These are phyloP conservation scores for Piscicola geometra DNA, from an alignment of 2,888 invertebrate genomes.

Conservation along the genomic window DNA sequence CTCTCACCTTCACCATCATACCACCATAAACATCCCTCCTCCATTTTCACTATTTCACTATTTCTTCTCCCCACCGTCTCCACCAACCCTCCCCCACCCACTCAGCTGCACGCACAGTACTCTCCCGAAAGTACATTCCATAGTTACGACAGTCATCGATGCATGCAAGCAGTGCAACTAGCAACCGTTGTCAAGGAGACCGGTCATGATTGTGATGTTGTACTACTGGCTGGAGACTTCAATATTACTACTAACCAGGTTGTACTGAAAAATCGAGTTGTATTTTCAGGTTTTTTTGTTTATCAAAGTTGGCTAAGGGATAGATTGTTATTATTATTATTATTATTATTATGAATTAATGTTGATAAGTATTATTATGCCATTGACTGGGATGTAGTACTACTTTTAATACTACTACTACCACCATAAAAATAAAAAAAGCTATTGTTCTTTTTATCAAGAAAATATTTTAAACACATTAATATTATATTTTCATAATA, in stretches of 20 bases:
- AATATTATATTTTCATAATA: too few relatives aligned
- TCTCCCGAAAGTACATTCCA: constrained; percentile 12
- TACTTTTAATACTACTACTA: background rate
- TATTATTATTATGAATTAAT: background rate
- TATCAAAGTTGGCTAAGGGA: background rate
- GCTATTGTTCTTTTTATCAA: too few relatives aligned
- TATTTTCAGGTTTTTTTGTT: constrained; percentile 50
- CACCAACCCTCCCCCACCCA: background rate
- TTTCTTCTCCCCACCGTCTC: too few relatives aligned
- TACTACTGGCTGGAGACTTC: constrained; percentile 86
- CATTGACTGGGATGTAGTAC: background rate
- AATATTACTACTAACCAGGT: constrained; percentile 81
- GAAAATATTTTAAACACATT: too few relatives aligned
- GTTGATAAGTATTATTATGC: background rate
- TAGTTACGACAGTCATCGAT: constrained; percentile 78
- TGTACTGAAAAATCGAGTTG: constrained; percentile 53
- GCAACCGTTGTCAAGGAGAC: constrained; percentile 88
- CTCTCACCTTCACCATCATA: too few relatives aligned
- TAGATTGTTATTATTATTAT: too few relatives aligned
- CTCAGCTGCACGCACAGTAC: constrained; percentile 46
- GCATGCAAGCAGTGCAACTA: constrained; percentile 87
- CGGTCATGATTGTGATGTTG: constrained; percentile 67
- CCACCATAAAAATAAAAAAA: background rate
- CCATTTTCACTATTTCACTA: too few relatives aligned
- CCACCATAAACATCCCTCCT: too few relatives aligned